These are phyloP conservation scores for Polydrusus cervinus DNA, from an alignment of 2,888 invertebrate genomes.

Conservation along the genomic window DNA sequence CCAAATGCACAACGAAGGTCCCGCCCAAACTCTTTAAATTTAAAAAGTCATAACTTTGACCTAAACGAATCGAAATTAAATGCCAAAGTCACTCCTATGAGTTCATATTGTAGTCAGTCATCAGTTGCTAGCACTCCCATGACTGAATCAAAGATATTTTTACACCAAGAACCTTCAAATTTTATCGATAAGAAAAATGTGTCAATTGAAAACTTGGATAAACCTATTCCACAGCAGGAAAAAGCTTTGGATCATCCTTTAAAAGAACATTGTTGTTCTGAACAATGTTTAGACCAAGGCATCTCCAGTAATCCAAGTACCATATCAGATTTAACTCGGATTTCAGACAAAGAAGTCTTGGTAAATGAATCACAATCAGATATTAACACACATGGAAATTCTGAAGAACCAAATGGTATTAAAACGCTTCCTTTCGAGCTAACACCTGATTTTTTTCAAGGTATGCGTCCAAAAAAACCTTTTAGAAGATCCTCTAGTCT, in stretches of 20 bases:
- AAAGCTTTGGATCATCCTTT: slow-evolving; percentile 7
- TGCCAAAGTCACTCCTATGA: slow-evolving; percentile 52
- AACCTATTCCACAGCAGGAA: slow-evolving; percentile 15
- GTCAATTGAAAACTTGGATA: slow-evolving; percentile 52
- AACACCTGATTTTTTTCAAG: neutral
- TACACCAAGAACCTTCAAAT: slow-evolving; percentile 78
- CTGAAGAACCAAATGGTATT: neutral
- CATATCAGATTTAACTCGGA: neutral
- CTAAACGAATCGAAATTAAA: slow-evolving; percentile 53
- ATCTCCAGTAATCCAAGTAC: too few relatives aligned
- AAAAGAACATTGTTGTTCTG: neutral
- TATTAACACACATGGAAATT: neutral
- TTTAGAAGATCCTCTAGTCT: slow-evolving; percentile 70
- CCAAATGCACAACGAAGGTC: slow-evolving; percentile 55
- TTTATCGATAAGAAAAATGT: slow-evolving; percentile 79
- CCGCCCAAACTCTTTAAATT: slow-evolving; percentile 69
- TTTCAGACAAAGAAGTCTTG: neutral
- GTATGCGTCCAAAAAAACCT: slow-evolving; percentile 7
- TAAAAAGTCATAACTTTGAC: slow-evolving; percentile 66
- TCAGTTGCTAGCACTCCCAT: slow-evolving; percentile 87
- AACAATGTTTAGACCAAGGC: too few relatives aligned
- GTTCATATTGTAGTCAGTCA: slow-evolving; percentile 79
- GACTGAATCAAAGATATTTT: slow-evolving; percentile 79
- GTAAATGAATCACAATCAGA: too few relatives aligned
- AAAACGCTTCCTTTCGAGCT: neutral